Percentiles rank a stretch among this genome's conserved stretches.
Conservation (phyloP, 2,888 invertebrate genomes). For the Dryobota labecula region DNA sequence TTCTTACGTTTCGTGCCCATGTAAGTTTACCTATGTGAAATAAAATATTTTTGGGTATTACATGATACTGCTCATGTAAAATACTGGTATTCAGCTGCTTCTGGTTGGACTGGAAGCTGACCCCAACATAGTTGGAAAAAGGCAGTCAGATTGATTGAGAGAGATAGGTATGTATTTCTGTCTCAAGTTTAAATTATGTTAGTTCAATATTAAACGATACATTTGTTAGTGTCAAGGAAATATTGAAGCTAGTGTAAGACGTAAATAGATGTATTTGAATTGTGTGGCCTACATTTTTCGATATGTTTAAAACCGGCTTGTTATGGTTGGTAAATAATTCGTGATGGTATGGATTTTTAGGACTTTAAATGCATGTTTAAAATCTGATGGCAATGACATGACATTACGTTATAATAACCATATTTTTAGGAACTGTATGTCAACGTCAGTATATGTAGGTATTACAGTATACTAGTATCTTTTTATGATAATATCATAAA, state of each 20-base stretch:
- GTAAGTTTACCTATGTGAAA: no score
- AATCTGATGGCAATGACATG: no score
- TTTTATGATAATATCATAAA: no score
- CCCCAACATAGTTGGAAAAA: background rate
- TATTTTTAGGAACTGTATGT: no score
- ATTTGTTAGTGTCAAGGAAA: constrained; percentile 31
- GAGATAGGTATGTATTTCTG: background rate
- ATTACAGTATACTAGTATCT: no score
- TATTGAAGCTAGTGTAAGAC: background rate
- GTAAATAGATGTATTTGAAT: constrained; percentile 20
- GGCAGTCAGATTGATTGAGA: background rate
- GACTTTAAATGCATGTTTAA: no score
- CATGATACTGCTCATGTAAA: no score
- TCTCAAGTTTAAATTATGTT: constrained; percentile 31
- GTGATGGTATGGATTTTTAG: background rate
- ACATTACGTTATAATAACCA: no score
- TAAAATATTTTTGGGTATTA: no score
- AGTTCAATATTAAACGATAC: constrained; percentile 27
- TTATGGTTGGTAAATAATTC: background rate
- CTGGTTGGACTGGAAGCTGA: background rate
- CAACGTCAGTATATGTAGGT: no score
- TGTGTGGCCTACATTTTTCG: constrained; percentile 29
- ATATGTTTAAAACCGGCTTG: background rate
- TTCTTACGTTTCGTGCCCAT: no score
- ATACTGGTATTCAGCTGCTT: background rate